Conservation (phyloP, 2,888 invertebrate species). For the Xanthorhoe designata region DNA sequence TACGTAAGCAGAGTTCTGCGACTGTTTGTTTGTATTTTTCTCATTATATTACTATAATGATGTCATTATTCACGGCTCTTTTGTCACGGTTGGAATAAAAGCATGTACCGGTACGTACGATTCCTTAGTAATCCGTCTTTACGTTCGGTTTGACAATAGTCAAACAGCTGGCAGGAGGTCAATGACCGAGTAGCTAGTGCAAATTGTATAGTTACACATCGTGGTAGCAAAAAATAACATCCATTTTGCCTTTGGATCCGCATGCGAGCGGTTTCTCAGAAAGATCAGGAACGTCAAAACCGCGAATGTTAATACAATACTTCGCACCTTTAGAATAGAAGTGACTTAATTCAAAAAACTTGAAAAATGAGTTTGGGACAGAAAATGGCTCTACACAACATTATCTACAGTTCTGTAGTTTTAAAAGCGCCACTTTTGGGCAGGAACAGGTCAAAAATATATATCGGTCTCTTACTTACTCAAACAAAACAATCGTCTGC, state of each 20-base stretch:
- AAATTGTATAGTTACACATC: constrained; percentile 81
- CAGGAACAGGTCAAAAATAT: too few species aligned
- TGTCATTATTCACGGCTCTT: constrained; percentile 80
- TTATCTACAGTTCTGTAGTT: too few species aligned
- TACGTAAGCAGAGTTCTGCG: constrained; percentile 42
- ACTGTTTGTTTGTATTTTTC: constrained; percentile 56
- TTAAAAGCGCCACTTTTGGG: too few species aligned
- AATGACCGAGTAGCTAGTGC: constrained; percentile 75
- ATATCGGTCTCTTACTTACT: too few species aligned
- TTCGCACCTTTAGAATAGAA: too few species aligned
- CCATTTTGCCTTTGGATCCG: constrained; percentile 65
- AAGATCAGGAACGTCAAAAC: constrained; percentile 60
- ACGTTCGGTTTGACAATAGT: constrained; percentile 72
- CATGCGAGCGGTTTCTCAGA: constrained; percentile 65
- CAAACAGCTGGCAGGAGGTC: constrained; percentile 82
- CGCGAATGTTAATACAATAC: constrained; percentile 61
- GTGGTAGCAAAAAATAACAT: constrained; percentile 74
- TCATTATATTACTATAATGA: constrained; percentile 76
- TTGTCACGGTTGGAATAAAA: constrained; percentile 76
- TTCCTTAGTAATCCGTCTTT: constrained; percentile 75
- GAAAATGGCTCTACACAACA: too few species aligned
- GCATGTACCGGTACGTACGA: constrained; percentile 71
- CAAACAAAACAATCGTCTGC: too few species aligned
- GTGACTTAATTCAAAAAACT: too few species aligned
- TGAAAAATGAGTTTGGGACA: too few species aligned